Evolutionary conservation across 2,113 vertebrate species (phyloP).

Genomic region (Ophthalmolycus amberensis): DNA sequence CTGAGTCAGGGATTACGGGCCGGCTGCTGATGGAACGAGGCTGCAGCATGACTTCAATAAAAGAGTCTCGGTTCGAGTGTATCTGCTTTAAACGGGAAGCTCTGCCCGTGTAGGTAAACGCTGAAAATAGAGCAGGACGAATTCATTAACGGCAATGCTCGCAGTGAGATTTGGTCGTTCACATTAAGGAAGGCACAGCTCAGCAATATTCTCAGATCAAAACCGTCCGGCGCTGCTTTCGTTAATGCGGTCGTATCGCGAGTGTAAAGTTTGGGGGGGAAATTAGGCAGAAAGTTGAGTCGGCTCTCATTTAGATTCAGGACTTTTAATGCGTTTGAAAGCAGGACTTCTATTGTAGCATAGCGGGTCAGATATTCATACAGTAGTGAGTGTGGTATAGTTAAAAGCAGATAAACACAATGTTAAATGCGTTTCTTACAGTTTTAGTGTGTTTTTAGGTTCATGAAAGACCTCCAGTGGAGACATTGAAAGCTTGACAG

Average conservation of each 20-base stretch:
- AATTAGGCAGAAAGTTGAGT: constrained; percentile 18
- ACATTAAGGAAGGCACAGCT: constrained; percentile 19
- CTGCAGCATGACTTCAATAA: constrained; percentile 16
- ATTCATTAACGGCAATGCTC: constrained; percentile 40
- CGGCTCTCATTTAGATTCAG: constrained; percentile 4
- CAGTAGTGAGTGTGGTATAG: too few relatives aligned
- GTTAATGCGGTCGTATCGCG: constrained; percentile 8
- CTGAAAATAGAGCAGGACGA: constrained; percentile 16
- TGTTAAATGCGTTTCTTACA: neutral
- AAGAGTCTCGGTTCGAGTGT: neutral
- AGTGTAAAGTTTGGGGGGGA: neutral
- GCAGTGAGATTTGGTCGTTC: constrained; percentile 23
- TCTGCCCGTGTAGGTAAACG: neutral
- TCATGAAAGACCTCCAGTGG: neutral
- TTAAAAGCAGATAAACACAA: too few relatives aligned
- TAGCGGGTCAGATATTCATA: too few relatives aligned
- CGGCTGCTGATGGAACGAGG: constrained; percentile 27
- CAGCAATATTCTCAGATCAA: constrained; percentile 47
- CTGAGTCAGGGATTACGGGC: constrained; percentile 58
- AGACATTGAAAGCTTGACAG: neutral
- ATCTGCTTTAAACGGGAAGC: constrained; percentile 24
- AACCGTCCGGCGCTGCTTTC: constrained; percentile 19
- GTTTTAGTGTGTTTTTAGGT: neutral
- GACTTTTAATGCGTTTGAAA: constrained; percentile 4
- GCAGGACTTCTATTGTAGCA: too few relatives aligned